phyloP scores from a whole-genome alignment of 2,113 vertebrate genomes.

The Eurypyga helias region DNA sequence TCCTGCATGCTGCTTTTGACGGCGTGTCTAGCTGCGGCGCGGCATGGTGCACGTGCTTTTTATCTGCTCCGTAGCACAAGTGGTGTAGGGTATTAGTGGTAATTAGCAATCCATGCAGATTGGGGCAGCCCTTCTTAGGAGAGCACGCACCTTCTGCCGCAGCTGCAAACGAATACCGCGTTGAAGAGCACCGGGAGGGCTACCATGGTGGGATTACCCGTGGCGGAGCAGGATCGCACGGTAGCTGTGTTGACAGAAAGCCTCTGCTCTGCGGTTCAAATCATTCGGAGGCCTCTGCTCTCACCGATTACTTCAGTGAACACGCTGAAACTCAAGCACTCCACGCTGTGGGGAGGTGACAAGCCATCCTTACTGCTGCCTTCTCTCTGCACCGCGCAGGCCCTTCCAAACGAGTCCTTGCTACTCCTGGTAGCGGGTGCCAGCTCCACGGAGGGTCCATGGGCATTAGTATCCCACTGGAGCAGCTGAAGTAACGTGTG shows the following conservation, averaged over 20 bases:
- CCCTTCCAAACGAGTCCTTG: fast-evolving
- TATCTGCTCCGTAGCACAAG: not conserved
- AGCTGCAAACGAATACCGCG: fast-evolving
- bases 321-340: not conserved
- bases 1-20: not conserved
- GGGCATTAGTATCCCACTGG: fast-evolving
- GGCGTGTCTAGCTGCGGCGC: not conserved
- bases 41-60: fast-evolving
- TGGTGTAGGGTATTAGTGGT: fast-evolving
- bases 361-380: not conserved
- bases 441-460: not conserved
- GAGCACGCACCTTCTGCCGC: not conserved
- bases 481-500: not conserved
- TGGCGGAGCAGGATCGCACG: not conserved
- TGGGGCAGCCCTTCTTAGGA: not conserved
- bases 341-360: fast-evolving
- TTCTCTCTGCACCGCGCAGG: not conserved
- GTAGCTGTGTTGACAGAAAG: not conserved
- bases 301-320: not conserved
- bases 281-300: not conserved
- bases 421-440: not conserved
- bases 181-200: fast-evolving
- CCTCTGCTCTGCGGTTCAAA: not conserved
- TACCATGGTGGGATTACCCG: not conserved
- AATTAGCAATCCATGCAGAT: not conserved